Evolutionary conservation across 2,113 vertebrate species (phyloP), one percentile per base, ranked within the genome.

Genomic region (Dicerorhinus sumatrensis): DNA sequence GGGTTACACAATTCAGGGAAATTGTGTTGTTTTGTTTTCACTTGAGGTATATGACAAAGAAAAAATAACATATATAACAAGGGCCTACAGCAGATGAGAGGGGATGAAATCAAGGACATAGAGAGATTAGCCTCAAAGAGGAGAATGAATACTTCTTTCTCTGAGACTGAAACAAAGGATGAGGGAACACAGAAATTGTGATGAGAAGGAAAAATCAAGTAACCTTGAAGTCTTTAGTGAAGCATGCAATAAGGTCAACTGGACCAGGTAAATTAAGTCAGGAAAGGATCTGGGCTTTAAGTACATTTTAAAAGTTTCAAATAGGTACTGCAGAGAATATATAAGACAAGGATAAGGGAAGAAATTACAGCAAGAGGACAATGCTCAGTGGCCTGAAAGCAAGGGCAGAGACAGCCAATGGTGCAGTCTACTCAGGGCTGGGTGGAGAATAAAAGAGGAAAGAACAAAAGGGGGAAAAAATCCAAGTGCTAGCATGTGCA

Each of bases 111-210:
- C 27, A 83, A 92, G 27, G 72, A 63, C 42, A 54, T 69, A 76
- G 6, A 94, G 25, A 8, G 48, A 81, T 54, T 63, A 88, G 58
- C 42, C 33, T 85, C 17, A 5, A 5, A 97, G 20, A 67, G 21
- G n/a, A 60, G n/a, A 33, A 95, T 42, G 33, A 80, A 58, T 29
- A 81, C 25, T 83, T 65, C 29, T 91, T 93, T 70, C 88, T 94
- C n/a, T 60, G 80, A 91, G 58, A 79, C 2, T 93, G 77, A 92
- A 94, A 39, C 42, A 91, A 93, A 93, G 21, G 16, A 79, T 79
- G n/a, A 95, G 16, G 65, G 65, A 96, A 92, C 51, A 77, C 23
- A 97, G 21, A 96, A 84, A 97, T 73, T 54, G 29, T 80, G 29
- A 91, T 13, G 56, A 36, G 29, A 91, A 5, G 17, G 12, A 11